phyloP scores from a whole-genome alignment of 2,113 vertebrate species.

The Tupaia chinensis region DNA sequence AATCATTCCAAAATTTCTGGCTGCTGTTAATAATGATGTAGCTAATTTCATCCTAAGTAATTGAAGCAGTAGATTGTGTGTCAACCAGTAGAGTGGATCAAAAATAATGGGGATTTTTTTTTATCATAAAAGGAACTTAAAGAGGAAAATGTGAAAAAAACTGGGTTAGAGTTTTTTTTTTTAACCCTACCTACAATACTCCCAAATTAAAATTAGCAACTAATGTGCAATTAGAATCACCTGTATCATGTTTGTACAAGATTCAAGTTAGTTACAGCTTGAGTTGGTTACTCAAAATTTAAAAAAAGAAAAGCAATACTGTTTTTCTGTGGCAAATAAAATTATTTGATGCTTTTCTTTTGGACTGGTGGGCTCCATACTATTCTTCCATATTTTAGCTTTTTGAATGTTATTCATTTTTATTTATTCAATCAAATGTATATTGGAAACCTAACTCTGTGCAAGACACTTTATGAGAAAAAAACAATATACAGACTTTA shows the following conservation, averaged over 20 bases:
- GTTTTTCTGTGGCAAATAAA: conserved; percentile 26
- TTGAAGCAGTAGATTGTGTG: conserved; percentile 76
- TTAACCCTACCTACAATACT: neutral
- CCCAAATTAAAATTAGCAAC: conserved; percentile 14
- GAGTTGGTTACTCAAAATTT: neutral
- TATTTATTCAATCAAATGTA: neutral
- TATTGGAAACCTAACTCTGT: neutral
- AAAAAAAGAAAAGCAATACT: neutral
- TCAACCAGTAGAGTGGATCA: conserved; percentile 58
- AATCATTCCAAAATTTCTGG: conserved; percentile 74
- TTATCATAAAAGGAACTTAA: neutral
- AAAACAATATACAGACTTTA: neutral
- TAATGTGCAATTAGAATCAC: conserved; percentile 13
- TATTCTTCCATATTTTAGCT: neutral
- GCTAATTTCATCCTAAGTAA: conserved; percentile 77
- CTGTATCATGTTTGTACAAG: neutral
- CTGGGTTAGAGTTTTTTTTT: no score
- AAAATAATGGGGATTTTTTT: neutral
- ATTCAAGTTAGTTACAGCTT: neutral
- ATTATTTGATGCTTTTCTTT: conserved; percentile 3
- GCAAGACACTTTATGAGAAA: neutral
- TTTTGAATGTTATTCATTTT: conserved; percentile 16
- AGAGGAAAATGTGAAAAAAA: neutral
- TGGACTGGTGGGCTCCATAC: neutral
- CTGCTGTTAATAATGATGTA: conserved; percentile 72